Evolutionary conservation across 2,888 invertebrate genomes (phyloP), one percentile per base, ranked within the genome.

Genomic region (Macrophya annulata): DNA sequence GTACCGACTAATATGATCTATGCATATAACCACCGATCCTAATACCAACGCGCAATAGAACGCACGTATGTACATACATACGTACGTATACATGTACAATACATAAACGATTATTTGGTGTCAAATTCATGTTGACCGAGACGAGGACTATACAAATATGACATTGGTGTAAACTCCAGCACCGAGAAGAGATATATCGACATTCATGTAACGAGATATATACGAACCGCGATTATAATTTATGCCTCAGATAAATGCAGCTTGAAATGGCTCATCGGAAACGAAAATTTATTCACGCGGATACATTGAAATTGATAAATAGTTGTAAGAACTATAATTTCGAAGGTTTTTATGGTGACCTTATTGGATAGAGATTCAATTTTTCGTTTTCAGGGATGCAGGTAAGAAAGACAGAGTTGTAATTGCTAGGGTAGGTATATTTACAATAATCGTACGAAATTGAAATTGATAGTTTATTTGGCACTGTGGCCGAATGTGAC

Each of bases 41-140:
- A 51, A 37, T 79, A 31, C 12, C 37, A 40, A 8, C 25, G 55
- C 25, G 17, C 17, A 77, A 17, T 62, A 15, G 62, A 5, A 15
- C 48, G 31, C 31, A 71, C 31, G 62, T 25, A 21, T 37, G 17
- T 55, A 31, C 31, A 31, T 31, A 31, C 31, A 31, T 31, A 31
- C 31, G 31, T 31, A 31, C 3, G 31, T 31, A 31, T 31, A 1
- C 3, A 31, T 31, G 31, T 31, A 31, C 31, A 3, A 31, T 31
- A 31, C 31, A 31, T 31, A 31, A 31, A 1, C 43, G 31, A 62
- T 68, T 48, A 45, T 83, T 71, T 48, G 68, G 71, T 83, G 68
- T 83, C 83, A 71, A 83, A 83, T 83, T 83, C 83, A 40, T 71
- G 48, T 68, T 45, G 45, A n/a, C 68, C 83, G 83, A 83, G 72